These are phyloP conservation scores for Anser cygnoides DNA, from an alignment of 2,113 vertebrate species.

Conservation along the genomic window DNA sequence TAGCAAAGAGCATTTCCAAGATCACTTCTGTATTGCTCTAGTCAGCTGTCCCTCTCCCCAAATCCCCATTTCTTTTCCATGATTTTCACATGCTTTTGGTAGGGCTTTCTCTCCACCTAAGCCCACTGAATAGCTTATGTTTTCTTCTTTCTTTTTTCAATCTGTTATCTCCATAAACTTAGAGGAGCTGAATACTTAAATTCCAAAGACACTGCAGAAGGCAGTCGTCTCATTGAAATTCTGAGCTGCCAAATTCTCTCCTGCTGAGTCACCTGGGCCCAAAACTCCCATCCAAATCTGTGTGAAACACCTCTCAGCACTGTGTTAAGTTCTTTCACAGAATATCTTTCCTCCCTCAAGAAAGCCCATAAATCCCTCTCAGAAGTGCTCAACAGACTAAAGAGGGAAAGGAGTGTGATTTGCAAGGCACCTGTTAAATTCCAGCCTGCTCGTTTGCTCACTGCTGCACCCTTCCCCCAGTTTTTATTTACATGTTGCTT, in stretches of 20 bases:
- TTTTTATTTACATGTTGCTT: neutral
- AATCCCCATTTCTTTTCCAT: neutral
- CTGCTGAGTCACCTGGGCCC: neutral
- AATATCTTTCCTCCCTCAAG: neutral
- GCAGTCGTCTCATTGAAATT: neutral
- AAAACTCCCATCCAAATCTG: neutral
- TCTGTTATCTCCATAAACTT: neutral
- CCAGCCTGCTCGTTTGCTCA: neutral
- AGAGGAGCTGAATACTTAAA: neutral
- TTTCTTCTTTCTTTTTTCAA: neutral
- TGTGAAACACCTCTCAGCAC: neutral
- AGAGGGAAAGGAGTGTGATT: neutral
- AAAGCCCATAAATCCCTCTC: neutral
- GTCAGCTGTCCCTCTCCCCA: neutral
- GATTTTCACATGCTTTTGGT: neutral
- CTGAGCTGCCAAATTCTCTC: neutral
- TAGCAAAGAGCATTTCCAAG: neutral
- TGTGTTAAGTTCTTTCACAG: neutral
- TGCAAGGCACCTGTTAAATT: neutral
- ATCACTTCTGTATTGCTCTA: conserved; percentile 19
- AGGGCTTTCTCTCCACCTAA: neutral
- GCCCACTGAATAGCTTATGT: neutral
- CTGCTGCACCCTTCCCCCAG: neutral
- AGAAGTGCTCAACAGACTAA: neutral
- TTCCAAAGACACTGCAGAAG: neutral